Conservation (phyloP, 2,888 invertebrate genomes). For the Drosophila pseudotakahashii region DNA sequence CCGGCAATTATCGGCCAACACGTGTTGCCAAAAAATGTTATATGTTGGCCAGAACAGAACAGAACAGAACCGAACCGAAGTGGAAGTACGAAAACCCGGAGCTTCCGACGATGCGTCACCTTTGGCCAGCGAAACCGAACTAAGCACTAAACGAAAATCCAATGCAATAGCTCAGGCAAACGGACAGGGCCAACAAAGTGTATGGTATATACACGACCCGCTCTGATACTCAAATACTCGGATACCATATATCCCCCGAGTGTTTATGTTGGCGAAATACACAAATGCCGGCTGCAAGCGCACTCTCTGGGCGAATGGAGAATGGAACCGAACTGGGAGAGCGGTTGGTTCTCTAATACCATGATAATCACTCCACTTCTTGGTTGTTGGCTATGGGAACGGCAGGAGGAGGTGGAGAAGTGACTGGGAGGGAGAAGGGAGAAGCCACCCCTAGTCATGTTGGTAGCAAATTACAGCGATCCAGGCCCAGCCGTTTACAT, state of each 20-base stretch:
- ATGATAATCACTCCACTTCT: not conserved
- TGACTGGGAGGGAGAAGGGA: not conserved
- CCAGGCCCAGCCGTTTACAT: not conserved
- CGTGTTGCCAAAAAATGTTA: conserved; percentile 43
- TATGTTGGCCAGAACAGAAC: conserved; percentile 5
- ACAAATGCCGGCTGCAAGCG: conserved; percentile 32
- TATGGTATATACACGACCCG: conserved; percentile 27
- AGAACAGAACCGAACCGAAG: not conserved
- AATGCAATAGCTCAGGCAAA: conserved; percentile 15
- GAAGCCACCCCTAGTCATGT: conserved; percentile 27
- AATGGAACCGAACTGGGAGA: not conserved
- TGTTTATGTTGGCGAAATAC: conserved; percentile 34
- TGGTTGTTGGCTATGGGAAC: not conserved
- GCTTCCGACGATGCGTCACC: conserved; percentile 39
- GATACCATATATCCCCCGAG: conserved; percentile 13
- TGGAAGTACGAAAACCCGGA: conserved; percentile 14
- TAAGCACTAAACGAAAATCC: conserved; percentile 1
- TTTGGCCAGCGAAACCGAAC: conserved; percentile 25
- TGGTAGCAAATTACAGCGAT: conserved; percentile 35
- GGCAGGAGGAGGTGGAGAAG: not conserved
- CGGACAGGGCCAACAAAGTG: conserved; percentile 25
- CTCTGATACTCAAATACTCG: conserved; percentile 33
- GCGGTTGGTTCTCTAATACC: conserved; percentile 1
- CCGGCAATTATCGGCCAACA: conserved; percentile 41
- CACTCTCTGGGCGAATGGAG: conserved; percentile 10